Percentiles rank a stretch among this genome's conserved stretches.
Evolutionary conservation across 2,888 invertebrate species (phyloP).

Genomic region (Resseliella maxima): DNA sequence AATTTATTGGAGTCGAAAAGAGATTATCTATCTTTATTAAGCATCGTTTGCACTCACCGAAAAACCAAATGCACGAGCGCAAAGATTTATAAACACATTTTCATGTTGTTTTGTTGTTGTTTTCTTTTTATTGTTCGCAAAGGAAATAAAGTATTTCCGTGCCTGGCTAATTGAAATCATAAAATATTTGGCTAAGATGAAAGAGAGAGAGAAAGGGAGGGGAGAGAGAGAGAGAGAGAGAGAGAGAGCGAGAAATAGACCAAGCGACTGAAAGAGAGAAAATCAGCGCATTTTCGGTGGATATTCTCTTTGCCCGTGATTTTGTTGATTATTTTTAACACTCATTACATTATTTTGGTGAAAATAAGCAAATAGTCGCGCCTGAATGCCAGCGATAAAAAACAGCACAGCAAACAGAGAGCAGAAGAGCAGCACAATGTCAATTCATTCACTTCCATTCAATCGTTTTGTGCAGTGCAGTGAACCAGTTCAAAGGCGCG

Average conservation of each 20-base stretch:
- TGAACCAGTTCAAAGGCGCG: slow-evolving; percentile 51
- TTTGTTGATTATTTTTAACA: slow-evolving; percentile 19
- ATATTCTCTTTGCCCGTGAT: not conserved
- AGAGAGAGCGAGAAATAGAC: too few species aligned
- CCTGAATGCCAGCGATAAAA: slow-evolving; percentile 35
- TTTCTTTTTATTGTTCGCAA: slow-evolving; percentile 30
- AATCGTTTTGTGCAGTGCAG: not conserved
- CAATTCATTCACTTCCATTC: not conserved
- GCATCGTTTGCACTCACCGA: slow-evolving; percentile 35
- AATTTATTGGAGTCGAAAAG: slow-evolving; percentile 53
- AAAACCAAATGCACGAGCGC: not conserved
- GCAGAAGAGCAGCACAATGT: not conserved
- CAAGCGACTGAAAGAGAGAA: too few species aligned
- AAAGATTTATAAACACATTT: not conserved
- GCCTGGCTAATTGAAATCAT: slow-evolving; percentile 53
- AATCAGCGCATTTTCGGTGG: not conserved
- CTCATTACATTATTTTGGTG: not conserved
- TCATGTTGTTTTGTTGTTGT: not conserved
- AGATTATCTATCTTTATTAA: slow-evolving; percentile 55
- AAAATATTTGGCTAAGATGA: not conserved
- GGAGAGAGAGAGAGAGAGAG: too few species aligned
- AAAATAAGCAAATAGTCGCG: not conserved
- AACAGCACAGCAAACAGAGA: not conserved
- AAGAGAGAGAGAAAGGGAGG: too few species aligned
- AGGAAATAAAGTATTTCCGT: slow-evolving; percentile 55